Evolutionary conservation across 2,797 vertebrate genomes (phyloP), one percentile per base, ranked within the genome.

Genomic region (Muscicapa striata): DNA sequence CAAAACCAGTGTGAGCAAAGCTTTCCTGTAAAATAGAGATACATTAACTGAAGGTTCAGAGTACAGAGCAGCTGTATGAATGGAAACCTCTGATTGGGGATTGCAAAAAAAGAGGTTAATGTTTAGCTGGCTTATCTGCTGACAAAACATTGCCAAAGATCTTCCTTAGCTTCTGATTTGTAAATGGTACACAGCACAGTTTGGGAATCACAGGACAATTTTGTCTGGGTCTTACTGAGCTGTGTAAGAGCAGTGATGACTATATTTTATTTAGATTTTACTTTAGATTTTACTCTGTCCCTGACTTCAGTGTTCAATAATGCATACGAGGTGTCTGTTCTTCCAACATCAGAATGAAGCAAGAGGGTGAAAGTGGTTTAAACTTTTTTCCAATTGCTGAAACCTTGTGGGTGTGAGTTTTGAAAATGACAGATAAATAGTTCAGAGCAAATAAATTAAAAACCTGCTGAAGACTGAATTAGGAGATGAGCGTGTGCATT

Each of bases 111-210:
- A 58, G 22, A 32, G 27, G 85, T 96, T 97, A 94, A 97, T 95
- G 32, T 96, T 97, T 96, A 97, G 72, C 81, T 1, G 1, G 57
- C 38, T 94, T 95, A 95, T 72, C 90, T 80, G 82, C 80, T 95
- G 90, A 93, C 34, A 69, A 93, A 95, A 95, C n/a, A 92, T 96
- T 96, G 89, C 88, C 80, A 94, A 96, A 96, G 79, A 88, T 94
- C 66, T 63, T 67, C 63, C 51, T 76, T 90, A 51, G 32, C 67
- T 84, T 93, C 86, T 92, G 66, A 94, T 94, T 88, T 96, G 90
- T 95, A 75, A 93, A 78, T 23, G 19, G 43, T 87, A 79, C 34
- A 52, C 32, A 80, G 55, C 49, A 85, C 2, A 15, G 59, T 55
- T 41, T 73, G 27, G 20, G 20, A 67, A 62, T 70, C 43, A 46